A percentile compares a stretch with the other conserved stretches of the same genome.
Evolutionary conservation across 2,797 vertebrate species (phyloP).

Genomic region (Falco rusticolus): DNA sequence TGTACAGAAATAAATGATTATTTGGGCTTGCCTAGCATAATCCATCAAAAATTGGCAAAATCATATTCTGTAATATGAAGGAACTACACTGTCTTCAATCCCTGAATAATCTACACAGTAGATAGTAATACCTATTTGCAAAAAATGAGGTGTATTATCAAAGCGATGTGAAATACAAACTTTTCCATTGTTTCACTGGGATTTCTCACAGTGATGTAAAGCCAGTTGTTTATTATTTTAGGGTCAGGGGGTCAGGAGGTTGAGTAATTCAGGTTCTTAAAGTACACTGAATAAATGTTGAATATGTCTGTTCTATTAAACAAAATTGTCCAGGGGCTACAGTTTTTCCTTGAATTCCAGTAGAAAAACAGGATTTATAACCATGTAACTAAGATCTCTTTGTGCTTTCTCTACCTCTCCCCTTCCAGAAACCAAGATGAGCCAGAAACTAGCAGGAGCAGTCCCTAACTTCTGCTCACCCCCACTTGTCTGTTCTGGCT

Average conservation of each 20-base stretch:
- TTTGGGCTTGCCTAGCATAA: neutral
- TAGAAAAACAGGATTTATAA: neutral
- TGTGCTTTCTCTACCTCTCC: neutral
- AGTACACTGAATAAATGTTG: neutral
- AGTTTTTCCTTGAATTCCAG: neutral
- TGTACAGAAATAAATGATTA: neutral
- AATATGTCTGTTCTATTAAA: neutral
- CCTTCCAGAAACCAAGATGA: neutral
- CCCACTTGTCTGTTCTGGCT: neutral
- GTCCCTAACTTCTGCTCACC: neutral
- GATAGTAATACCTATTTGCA: neutral
- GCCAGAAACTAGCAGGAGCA: neutral
- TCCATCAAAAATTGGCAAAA: neutral
- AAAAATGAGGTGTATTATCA: neutral
- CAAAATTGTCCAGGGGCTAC: neutral
- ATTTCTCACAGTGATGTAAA: neutral
- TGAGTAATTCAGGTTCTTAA: neutral
- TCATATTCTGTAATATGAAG: neutral
- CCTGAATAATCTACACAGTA: neutral
- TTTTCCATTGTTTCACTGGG: neutral
- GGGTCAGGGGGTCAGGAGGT: fast-evolving
- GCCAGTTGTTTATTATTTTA: neutral
- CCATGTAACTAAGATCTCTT: neutral
- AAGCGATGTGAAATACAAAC: neutral
- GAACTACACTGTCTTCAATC: neutral